Evolutionary conservation across 2,113 vertebrate genomes (phyloP), one percentile per base, ranked within the genome.

Genomic region (Gavia stellata): DNA sequence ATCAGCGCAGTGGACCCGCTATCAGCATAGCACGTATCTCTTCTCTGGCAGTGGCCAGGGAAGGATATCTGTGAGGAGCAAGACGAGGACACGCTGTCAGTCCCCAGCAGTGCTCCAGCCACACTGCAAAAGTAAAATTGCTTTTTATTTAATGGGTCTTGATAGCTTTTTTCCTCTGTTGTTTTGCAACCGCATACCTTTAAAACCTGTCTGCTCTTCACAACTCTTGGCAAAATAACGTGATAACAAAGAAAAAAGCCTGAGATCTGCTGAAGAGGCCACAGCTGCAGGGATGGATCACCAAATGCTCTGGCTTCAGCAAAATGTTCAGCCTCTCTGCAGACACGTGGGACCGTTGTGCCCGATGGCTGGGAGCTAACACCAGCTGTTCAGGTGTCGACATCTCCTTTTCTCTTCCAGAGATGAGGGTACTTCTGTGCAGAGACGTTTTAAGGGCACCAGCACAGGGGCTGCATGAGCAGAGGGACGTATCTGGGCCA

Each of bases 281-380:
- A 25, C 38, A 74, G 56, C 38, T 59, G 74, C 82, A 66, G 75
- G 47, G 72, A 28, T 17, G 68, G 71, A 66, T 87, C 72, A 56
- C 26, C 40, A 26, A 52, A 18, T 0, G 5, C 53, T 80, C 44
- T 49, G 71, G 34, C 62, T 77, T 40, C 19, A 90, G 79, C 70
- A 85, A 47, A 45, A n/a, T 4, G 24, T 44, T 50, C 65, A 63
- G 62, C 16, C 34, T 31, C 58, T 49, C 49, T 40, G 53, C 62
- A 67, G 86, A 36, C 42, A 11, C 0, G 0, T 40, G 2, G 31
- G 75, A 44, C 19, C 1, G 0, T 18, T 3, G 33, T 68, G 53
- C 33, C 50, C 0, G 1, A 49, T 4, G 62, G 83, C 59, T 0
- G 0, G 63, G 40, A 84, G 77, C 50, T 23, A 61, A n/a, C 14